Evolutionary conservation across 2,888 invertebrate genomes (phyloP).

Genomic region (Drosophila mimetica): DNA sequence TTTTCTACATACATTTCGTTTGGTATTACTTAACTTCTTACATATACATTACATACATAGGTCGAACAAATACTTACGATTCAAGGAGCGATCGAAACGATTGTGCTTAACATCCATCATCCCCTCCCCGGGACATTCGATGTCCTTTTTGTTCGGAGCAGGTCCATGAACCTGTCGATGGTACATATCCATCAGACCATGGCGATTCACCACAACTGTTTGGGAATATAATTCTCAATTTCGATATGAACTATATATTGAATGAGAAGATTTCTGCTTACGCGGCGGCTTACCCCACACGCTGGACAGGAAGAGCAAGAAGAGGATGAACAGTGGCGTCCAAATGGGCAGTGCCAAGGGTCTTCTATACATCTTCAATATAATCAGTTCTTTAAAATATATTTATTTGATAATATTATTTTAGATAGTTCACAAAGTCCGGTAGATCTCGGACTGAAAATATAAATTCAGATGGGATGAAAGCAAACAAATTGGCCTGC

Average conservation of each 20-base stretch:
- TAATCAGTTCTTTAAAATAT: neutral
- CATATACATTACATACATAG: too few species aligned
- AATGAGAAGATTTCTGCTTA: conserved; percentile 15
- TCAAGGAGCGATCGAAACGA: neutral
- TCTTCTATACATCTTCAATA: neutral
- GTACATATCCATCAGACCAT: neutral
- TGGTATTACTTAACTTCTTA: too few species aligned
- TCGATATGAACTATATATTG: neutral
- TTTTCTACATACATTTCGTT: too few species aligned
- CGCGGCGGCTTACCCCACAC: conserved; percentile 24
- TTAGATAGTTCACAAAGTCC: neutral
- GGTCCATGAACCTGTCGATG: neutral
- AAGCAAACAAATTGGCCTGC: neutral
- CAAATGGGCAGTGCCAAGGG: conserved; percentile 6
- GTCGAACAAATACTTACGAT: too few species aligned
- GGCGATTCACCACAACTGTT: neutral
- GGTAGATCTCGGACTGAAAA: neutral
- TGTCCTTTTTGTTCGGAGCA: neutral
- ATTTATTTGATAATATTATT: neutral
- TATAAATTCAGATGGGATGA: neutral
- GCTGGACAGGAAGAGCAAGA: conserved; percentile 6
- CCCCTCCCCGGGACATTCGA: neutral
- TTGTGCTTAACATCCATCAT: neutral
- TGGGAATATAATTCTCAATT: neutral
- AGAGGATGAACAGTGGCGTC: conserved; percentile 8